Evolutionary conservation across 2,113 vertebrate genomes (phyloP).

Genomic region (Tyto alba): DNA sequence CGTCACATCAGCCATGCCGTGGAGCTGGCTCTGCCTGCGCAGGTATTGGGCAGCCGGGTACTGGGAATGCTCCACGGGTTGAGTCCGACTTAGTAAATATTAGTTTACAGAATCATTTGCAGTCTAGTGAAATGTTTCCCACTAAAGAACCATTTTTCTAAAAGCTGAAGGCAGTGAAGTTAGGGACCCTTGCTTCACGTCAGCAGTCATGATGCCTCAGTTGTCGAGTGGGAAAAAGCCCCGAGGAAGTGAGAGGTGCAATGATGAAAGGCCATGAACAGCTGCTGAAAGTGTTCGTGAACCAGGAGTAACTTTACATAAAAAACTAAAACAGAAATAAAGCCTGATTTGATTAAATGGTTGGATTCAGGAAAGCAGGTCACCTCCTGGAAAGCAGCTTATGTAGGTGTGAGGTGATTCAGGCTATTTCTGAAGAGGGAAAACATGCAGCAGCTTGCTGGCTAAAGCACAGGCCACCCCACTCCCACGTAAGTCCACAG

Average conservation of each 20-base stretch:
- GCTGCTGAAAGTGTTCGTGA: conserved; percentile 2
- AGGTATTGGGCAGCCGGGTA: not conserved
- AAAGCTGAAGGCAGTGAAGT: not conserved
- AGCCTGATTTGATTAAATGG: not conserved
- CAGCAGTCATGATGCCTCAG: not conserved
- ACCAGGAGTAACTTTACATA: not conserved
- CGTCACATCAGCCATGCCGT: fast-evolving
- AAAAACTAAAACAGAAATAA: conserved; percentile 1
- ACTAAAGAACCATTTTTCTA: not conserved
- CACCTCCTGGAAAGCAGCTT: conserved; percentile 22
- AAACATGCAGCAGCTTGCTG: not conserved
- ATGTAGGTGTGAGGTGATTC: not conserved
- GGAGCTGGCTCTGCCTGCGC: not conserved
- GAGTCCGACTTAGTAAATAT: not conserved
- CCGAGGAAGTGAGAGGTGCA: not conserved
- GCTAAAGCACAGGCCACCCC: not conserved
- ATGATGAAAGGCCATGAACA: conserved; percentile 18
- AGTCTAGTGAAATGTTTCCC: not conserved
- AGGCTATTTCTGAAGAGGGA: conserved; percentile 6
- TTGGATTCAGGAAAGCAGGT: conserved; percentile 4
- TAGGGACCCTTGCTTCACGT: not conserved
- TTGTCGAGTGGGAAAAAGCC: not conserved
- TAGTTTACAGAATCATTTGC: not conserved
- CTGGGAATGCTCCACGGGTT: fast-evolving
- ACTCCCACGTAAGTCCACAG: not conserved